These are phyloP conservation scores for Montipora cactus DNA, from an alignment of 64 coral and sea anemone species.

Conservation along the genomic window DNA sequence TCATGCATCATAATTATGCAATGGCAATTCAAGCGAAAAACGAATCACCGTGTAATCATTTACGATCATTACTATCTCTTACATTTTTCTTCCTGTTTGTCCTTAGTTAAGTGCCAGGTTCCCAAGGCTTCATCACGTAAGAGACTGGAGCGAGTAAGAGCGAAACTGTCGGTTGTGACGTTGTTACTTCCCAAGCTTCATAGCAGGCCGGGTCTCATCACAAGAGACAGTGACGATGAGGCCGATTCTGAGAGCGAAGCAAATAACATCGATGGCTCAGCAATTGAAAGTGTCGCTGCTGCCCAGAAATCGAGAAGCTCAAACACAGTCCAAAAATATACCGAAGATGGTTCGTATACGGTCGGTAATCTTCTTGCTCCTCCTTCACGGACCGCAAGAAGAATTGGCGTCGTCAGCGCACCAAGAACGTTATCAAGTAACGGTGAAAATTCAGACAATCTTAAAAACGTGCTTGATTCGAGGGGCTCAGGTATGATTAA, in stretches of 20 bases:
- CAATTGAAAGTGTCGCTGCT: conserved; percentile 21
- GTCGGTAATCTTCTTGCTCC: neutral
- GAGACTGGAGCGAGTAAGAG: conserved; percentile 65
- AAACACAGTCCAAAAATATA: neutral
- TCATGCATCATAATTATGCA: no score
- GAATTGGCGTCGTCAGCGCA: conserved; percentile 23
- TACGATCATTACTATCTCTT: neutral
- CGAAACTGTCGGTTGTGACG: conserved; percentile 81
- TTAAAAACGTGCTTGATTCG: neutral
- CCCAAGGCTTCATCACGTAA: conserved; percentile 72
- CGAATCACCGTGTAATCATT: no score
- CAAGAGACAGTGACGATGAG: conserved; percentile 10
- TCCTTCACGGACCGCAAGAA: neutral
- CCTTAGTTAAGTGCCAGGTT: conserved; percentile 78
- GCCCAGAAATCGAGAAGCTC: conserved; percentile 14
- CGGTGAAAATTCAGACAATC: conserved; percentile 9
- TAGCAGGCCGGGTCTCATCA: conserved; percentile 43
- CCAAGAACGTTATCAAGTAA: neutral
- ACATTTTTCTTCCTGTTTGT: neutral
- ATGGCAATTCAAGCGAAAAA: no score
- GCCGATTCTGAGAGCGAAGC: conserved; percentile 21
- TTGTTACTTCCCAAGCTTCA: conserved; percentile 70
- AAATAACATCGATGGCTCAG: neutral
- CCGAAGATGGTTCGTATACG: neutral
- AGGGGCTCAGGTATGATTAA: neutral